A percentile compares a stretch with the other conserved stretches of the same genome.
phyloP scores from a whole-genome alignment of 2,113 vertebrate genomes.

The Junco hyemalis region DNA sequence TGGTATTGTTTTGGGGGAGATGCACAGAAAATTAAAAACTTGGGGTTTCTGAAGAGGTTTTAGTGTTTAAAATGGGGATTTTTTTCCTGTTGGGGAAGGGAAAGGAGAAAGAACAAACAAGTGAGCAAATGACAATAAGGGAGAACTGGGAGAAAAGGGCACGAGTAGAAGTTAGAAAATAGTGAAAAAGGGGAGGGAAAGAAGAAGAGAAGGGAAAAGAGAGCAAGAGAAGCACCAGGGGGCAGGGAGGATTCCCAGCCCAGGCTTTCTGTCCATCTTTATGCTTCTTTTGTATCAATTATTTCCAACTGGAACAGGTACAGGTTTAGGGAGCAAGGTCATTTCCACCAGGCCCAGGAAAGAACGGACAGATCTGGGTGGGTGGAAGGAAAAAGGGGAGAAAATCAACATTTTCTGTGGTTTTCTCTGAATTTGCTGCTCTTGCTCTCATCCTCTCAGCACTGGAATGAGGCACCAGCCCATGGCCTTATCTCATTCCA shows the following conservation, averaged over 20 bases:
- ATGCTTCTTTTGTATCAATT: background rate
- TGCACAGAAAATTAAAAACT: background rate
- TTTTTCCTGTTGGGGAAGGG: background rate
- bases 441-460: background rate
- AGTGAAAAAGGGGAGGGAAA: background rate
- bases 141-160: background rate
- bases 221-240: background rate
- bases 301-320: background rate
- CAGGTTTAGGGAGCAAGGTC: background rate
- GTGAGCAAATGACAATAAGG: background rate
- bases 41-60: background rate
- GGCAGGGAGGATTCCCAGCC: rapidly evolving
- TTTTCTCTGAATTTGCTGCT: background rate
- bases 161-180: background rate
- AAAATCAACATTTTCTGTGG: background rate
- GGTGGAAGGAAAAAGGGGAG: background rate
- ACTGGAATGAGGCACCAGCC: background rate
- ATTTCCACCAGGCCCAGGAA: background rate
- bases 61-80: background rate
- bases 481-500: background rate
- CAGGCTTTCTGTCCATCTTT: background rate
- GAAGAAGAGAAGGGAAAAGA: background rate
- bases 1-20: background rate
- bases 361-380: background rate
- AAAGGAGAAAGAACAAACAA: background rate